Evolutionary conservation across 64 coral and sea anemone species (phyloP).

Genomic region (Pocillopora verrucosa): DNA sequence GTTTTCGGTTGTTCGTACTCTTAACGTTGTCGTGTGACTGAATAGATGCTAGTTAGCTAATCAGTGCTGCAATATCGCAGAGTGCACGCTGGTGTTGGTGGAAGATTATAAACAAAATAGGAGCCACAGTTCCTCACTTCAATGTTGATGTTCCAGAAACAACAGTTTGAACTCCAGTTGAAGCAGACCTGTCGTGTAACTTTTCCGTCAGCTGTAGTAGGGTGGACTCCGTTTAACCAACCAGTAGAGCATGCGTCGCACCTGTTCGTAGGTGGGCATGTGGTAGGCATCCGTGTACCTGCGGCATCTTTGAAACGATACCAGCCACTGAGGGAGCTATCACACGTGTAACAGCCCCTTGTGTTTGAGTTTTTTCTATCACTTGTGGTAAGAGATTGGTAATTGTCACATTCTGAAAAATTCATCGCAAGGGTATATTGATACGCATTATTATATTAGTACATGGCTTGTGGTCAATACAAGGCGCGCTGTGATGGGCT

Average conservation of each 20-base stretch:
- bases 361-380: background rate
- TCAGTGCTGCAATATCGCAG: background rate
- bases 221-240: constrained; percentile 1
- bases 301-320: background rate
- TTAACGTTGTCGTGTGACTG: no score
- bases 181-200: constrained; percentile 23
- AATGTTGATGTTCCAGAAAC: background rate
- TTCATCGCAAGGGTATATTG: background rate
- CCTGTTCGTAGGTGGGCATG: background rate
- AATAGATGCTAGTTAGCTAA: no score
- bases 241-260: background rate
- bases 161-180: background rate
- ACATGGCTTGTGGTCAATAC: no score
- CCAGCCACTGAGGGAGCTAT: background rate
- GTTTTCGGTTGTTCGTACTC: no score
- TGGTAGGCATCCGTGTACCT: background rate
- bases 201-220: constrained; percentile 6
- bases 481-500: no score
- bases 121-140: background rate
- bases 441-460: no score
- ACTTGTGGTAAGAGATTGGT: background rate
- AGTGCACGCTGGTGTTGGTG: background rate
- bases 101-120: background rate
- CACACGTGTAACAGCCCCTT: background rate
- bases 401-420: background rate